Percentiles rank a stretch among this genome's conserved stretches.
Conservation (phyloP, 2,113 vertebrate genomes). For the Tragulus kanchil region DNA sequence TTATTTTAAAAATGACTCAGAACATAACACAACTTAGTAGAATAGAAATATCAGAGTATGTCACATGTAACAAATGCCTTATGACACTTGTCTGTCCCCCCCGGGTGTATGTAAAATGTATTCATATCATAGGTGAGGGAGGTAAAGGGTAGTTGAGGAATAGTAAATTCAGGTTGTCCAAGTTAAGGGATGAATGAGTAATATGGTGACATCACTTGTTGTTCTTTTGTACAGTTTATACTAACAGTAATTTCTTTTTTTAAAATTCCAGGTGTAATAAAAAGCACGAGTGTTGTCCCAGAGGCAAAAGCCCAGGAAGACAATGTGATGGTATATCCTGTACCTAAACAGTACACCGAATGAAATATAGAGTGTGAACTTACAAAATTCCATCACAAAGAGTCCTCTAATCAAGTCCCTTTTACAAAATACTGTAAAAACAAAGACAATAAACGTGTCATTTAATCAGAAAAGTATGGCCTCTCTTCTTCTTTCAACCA, state of each 20-base stretch:
- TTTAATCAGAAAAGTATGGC: background rate
- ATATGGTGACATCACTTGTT: background rate
- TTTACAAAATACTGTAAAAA: background rate
- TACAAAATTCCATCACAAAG: background rate
- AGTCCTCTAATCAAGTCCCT: background rate
- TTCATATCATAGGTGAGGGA: too few relatives aligned
- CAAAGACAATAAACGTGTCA: conserved; percentile 49
- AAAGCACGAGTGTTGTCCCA: background rate
- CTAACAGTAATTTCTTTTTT: background rate
- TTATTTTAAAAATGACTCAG: background rate
- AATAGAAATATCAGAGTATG: background rate
- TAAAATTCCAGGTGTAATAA: background rate
- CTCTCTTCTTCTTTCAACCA: background rate
- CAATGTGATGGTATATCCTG: background rate
- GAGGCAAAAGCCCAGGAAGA: background rate
- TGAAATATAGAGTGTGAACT: background rate
- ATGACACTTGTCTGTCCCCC: too few relatives aligned
- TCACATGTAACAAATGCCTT: background rate
- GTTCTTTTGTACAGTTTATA: background rate
- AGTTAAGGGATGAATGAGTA: conserved; percentile 4
- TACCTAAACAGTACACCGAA: conserved; percentile 33
- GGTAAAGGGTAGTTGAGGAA: background rate
- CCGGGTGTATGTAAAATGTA: too few relatives aligned
- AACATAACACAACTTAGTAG: background rate
- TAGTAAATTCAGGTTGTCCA: background rate